phyloP scores from a whole-genome alignment of 2,113 vertebrate species.

The Bubo blakistoni region DNA sequence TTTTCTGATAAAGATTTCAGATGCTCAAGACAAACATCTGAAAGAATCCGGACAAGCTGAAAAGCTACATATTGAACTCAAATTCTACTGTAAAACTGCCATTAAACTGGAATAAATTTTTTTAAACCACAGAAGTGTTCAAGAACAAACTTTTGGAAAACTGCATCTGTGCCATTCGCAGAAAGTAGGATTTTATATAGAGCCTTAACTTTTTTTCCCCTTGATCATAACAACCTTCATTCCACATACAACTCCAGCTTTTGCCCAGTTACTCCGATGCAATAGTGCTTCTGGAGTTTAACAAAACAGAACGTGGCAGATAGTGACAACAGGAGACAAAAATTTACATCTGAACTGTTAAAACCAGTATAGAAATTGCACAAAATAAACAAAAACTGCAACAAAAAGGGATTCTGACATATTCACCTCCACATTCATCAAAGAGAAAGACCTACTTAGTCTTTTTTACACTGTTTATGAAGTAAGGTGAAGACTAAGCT shows the following conservation, averaged over 20 bases:
- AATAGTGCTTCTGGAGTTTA: not conserved
- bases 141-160: not conserved
- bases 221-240: not conserved
- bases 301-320: not conserved
- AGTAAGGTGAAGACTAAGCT: slow-evolving; percentile 15
- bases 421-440: not conserved
- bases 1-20: not conserved
- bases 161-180: not conserved
- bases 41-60: not conserved
- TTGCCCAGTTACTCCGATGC: not conserved
- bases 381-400: not conserved
- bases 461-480: slow-evolving; percentile 14
- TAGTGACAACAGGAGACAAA: not conserved
- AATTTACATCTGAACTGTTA: not conserved
- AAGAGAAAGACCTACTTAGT: slow-evolving; percentile 9
- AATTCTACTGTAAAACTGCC: not conserved
- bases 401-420: not conserved
- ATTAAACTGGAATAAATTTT: not conserved
- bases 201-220: not conserved
- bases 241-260: not conserved
- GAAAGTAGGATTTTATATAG: not conserved
- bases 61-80: not conserved
- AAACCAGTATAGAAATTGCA: not conserved
- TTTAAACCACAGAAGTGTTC: not conserved
- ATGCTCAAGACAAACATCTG: not conserved